Conservation (phyloP, 2,888 invertebrate species). For the Caradrina clavipalpis region DNA sequence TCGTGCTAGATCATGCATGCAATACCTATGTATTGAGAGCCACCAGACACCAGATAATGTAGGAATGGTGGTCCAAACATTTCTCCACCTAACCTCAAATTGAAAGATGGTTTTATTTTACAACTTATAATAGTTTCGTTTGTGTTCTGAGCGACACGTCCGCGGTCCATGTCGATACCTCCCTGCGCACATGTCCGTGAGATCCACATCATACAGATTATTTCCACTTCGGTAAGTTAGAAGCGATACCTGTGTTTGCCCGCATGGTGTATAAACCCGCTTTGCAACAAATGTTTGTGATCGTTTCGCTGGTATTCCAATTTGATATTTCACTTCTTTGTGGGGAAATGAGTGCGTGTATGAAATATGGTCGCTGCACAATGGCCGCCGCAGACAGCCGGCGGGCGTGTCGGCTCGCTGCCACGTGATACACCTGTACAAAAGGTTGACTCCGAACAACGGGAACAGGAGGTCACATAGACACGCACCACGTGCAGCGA, state of each 20-base stretch:
- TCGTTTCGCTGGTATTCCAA: constrained; percentile 44
- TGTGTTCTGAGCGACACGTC: background rate
- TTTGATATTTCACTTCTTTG: constrained; percentile 58
- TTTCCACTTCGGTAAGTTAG: constrained; percentile 17
- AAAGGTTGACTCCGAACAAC: constrained; percentile 9
- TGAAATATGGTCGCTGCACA: constrained; percentile 43
- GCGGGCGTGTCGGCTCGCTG: background rate
- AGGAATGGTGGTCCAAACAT: background rate
- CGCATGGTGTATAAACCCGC: constrained; percentile 24
- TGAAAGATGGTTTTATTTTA: constrained; percentile 7
- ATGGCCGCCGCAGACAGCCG: constrained; percentile 46
- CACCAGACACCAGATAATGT: background rate
- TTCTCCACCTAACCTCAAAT: background rate
- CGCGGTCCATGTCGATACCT: background rate
- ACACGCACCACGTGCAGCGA: too few relatives aligned
- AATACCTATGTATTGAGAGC: background rate
- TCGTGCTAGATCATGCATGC: constrained; percentile 11
- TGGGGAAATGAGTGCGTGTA: constrained; percentile 36
- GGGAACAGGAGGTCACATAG: background rate
- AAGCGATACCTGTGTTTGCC: constrained; percentile 26
- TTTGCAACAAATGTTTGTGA: constrained; percentile 39
- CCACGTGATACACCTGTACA: background rate
- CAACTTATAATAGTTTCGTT: background rate
- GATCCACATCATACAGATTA: constrained; percentile 11
- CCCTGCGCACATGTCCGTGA: background rate